These are phyloP conservation scores for Drosophila melanica DNA, from an alignment of 1,140 invertebrate species.

Conservation along the genomic window DNA sequence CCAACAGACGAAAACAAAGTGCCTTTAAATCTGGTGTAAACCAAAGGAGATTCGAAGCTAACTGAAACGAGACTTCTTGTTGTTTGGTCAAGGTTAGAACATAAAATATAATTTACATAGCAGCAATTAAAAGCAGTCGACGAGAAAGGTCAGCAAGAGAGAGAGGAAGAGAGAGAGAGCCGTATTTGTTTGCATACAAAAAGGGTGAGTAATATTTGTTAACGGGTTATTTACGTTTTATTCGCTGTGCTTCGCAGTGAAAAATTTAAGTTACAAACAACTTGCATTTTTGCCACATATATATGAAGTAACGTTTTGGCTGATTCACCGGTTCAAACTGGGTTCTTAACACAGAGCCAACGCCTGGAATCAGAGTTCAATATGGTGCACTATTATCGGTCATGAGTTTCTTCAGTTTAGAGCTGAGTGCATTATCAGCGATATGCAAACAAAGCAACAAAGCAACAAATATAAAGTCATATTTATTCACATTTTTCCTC, in stretches of 20 bases:
- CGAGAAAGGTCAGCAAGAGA: not conserved
- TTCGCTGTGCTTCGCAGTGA: not conserved
- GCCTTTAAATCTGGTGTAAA: not conserved
- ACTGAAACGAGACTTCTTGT: not conserved
- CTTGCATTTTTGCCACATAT: not conserved
- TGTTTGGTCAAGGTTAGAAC: not conserved
- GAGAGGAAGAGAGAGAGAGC: not conserved
- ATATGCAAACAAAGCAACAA: not conserved
- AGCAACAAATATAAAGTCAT: not conserved
- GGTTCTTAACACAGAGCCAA: too few relatives aligned
- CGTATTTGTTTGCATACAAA: not conserved
- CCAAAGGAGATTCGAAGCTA: not conserved
- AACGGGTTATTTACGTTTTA: not conserved
- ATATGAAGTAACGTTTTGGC: not conserved
- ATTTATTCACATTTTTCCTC: not conserved
- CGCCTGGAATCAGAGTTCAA: not conserved
- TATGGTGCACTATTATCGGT: slow-evolving; percentile 2
- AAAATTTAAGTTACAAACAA: not conserved
- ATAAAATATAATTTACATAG: not conserved
- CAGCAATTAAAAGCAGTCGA: slow-evolving; percentile 8
- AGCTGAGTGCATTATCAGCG: slow-evolving; percentile 1
- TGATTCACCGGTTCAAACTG: slow-evolving; percentile 9
- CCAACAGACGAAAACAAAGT: not conserved
- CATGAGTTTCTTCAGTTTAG: slow-evolving; percentile 4
- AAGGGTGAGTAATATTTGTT: slow-evolving; percentile 9